Base-by-base conservation (phyloP, 2,888 invertebrate genomes). In the Luffia ferchaultella region DNA sequence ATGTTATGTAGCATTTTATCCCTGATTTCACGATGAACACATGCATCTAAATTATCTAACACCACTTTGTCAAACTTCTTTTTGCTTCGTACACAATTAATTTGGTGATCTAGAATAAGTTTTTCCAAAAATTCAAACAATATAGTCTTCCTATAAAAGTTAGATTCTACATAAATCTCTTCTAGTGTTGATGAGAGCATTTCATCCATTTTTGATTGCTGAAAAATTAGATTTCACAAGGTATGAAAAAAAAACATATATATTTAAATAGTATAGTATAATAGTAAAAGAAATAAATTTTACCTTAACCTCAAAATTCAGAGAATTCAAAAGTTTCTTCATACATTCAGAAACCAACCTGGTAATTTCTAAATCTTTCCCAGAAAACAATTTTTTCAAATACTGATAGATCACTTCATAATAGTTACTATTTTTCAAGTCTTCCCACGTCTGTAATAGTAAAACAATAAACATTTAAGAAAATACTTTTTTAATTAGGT, bases 341-440 rank as follows among this genome's bases (percentile, higher is more conserved):
- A 72, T 57, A 55, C 73, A 74, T 19, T 64, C 56, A 45, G 69
- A 61, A 2, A 69, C 63, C 45, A 69, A 54, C 49, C 65, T 64
- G 19, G 72, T 72, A 1, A 73, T 58, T 56, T 71, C 65, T 12
- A 68, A 54, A 56, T 77, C 70, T 55, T 70, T 75, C 42, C 73
- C 72, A 47, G 58, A 20, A 16, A 71, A 56, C 15, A 61, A 57
- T 54, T 70, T 75, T 46, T 65, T 69, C 1, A 82, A 54, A 48
- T 63, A 67, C 19, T 60, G 62, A 52, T 72, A 74, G 30, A 82
- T 61, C 15, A 79, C 77, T 62, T 80, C 79, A 65, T 77, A 76
- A 53, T 74, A 83, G 60, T 83, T 83, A 2, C 82, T 75, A 51
- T 58, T 55, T 44, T 62, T 54, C 56, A 78, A 78, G 55, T 67